Evolutionary conservation across 2,113 vertebrate genomes (phyloP).

Genomic region (Accipiter cooperii): DNA sequence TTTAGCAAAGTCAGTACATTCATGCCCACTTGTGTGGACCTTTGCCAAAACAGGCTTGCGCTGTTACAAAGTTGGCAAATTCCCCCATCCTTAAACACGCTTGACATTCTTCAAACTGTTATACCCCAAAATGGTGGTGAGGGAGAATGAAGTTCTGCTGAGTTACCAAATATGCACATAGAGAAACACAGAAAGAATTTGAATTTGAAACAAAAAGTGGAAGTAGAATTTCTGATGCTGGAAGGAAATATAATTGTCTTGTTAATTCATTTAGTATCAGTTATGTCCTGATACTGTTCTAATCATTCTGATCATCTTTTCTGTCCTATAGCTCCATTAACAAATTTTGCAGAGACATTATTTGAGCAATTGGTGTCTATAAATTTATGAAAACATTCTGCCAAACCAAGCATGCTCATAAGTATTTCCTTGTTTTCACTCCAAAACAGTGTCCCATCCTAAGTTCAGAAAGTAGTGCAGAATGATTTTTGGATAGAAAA

Average conservation of each 20-base stretch:
- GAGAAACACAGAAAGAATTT: background rate
- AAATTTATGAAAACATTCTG: background rate
- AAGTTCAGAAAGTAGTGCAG: background rate
- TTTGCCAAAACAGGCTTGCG: background rate
- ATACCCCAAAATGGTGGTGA: background rate
- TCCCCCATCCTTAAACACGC: background rate
- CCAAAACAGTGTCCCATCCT: background rate
- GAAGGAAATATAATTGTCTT: background rate
- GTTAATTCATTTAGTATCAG: background rate
- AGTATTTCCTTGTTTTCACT: background rate
- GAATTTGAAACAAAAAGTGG: background rate
- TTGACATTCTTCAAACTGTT: background rate
- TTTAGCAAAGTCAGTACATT: background rate
- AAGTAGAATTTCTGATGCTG: background rate
- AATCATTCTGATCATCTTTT: background rate
- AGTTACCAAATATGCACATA: background rate
- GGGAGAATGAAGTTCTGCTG: background rate
- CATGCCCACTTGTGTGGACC: background rate
- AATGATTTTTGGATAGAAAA: background rate
- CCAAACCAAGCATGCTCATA: background rate
- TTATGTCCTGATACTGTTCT: background rate
- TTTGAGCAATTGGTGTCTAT: background rate
- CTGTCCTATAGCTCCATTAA: background rate
- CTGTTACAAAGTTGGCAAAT: background rate
- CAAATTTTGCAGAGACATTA: background rate